A percentile compares a stretch with the other conserved stretches of the same genome.
phyloP scores from a whole-genome alignment of 2,113 vertebrate genomes.

The Equus quagga region DNA sequence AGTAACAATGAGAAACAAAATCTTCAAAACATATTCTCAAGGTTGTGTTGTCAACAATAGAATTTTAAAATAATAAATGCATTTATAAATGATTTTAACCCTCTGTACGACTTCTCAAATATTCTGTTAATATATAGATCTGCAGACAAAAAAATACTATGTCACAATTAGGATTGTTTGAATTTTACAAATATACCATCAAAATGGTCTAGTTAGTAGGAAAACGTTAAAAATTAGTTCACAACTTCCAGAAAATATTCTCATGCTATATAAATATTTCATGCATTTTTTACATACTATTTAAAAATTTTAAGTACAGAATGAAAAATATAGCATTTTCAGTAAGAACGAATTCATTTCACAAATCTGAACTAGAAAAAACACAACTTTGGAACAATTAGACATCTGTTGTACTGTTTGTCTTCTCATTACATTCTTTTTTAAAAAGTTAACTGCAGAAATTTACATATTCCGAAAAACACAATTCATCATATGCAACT shows the following conservation, averaged over 20 bases:
- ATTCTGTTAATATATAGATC: background rate
- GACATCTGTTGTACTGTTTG: background rate
- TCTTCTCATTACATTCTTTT: background rate
- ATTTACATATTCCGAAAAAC: background rate
- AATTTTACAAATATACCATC: background rate
- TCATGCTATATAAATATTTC: background rate
- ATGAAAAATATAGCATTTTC: background rate
- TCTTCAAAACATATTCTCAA: background rate
- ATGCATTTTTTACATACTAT: background rate
- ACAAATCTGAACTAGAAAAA: background rate
- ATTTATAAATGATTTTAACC: background rate
- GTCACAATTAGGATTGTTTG: background rate
- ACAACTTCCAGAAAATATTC: background rate
- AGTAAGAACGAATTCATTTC: background rate
- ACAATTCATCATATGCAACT: background rate
- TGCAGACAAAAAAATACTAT: background rate
- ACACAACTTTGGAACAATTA: background rate
- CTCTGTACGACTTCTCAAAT: background rate
- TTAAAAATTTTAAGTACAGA: background rate
- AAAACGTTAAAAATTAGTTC: background rate
- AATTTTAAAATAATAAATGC: background rate
- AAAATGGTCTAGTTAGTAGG: background rate
- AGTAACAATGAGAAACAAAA: background rate
- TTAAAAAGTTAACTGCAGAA: background rate
- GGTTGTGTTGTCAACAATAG: background rate